Percentiles rank a stretch among this genome's conserved stretches.
Evolutionary conservation across 2,113 vertebrate species (phyloP).

Genomic region (Nansenia antarctica): DNA sequence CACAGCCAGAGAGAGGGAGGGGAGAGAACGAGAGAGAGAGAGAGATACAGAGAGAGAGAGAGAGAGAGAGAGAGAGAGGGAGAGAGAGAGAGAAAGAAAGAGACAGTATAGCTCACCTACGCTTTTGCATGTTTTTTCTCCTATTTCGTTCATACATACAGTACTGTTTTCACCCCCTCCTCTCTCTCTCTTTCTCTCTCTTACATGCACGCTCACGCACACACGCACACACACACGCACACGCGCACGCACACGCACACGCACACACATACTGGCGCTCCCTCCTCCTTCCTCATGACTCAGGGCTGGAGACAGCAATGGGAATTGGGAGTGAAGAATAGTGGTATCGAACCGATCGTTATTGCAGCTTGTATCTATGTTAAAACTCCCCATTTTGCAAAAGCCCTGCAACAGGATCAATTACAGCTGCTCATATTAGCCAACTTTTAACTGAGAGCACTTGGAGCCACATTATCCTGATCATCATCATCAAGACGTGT

Average conservation of each 20-base stretch:
- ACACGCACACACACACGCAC: background rate
- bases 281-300: constrained; percentile 9
- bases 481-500: background rate
- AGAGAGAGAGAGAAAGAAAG: constrained; percentile 27
- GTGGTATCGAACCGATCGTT: background rate
- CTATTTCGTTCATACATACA: constrained; percentile 21
- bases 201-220: background rate
- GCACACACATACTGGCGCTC: background rate
- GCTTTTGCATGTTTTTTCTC: constrained; percentile 33
- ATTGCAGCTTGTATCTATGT: background rate
- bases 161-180: constrained; percentile 15
- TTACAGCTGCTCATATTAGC: background rate
- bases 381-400: background rate
- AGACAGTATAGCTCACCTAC: constrained; percentile 38
- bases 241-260: background rate
- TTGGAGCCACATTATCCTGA: background rate
- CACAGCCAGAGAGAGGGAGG: constrained; percentile 57
- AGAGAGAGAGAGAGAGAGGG: constrained; percentile 37
- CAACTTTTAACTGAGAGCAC: background rate
- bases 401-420: background rate
- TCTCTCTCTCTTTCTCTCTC: background rate
- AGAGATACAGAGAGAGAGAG: constrained; percentile 37
- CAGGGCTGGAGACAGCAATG: background rate
- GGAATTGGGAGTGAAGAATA: background rate
- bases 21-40: constrained; percentile 24